Evolutionary conservation across 2,888 invertebrate genomes (phyloP).

Genomic region (Lydus trimaculatus): DNA sequence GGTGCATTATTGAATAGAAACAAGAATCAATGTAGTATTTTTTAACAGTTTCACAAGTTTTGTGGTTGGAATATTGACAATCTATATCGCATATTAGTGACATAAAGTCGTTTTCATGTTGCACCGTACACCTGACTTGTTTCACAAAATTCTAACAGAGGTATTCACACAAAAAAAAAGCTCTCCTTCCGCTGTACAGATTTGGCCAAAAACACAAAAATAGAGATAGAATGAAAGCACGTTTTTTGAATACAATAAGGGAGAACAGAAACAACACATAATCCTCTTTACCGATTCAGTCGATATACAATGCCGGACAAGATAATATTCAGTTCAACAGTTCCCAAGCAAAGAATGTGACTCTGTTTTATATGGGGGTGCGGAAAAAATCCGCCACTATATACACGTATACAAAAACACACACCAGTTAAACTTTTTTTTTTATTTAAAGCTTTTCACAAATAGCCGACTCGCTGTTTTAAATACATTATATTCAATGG

Average conservation of each 20-base stretch:
- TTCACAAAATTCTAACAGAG: background rate
- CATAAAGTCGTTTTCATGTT: background rate
- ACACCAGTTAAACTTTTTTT: background rate
- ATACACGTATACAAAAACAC: background rate
- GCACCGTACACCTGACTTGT: background rate
- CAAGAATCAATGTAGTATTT: background rate
- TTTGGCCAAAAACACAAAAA: background rate
- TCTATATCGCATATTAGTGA: background rate
- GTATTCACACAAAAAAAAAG: background rate
- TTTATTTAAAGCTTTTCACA: conserved; percentile 18
- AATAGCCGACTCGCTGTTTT: conserved; percentile 44
- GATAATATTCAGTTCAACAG: conserved; percentile 41
- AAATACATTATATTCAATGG: conserved; percentile 59
- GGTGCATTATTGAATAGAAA: background rate
- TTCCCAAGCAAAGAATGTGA: conserved; percentile 19
- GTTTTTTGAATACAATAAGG: conserved; percentile 8
- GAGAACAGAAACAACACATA: conserved; percentile 32
- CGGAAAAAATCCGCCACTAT: conserved; percentile 17
- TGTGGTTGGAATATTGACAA: background rate
- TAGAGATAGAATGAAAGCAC: background rate
- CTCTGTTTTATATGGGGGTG: conserved; percentile 15
- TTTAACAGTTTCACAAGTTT: too few species aligned
- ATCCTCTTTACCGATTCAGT: conserved; percentile 40
- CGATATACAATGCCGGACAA: conserved; percentile 42
- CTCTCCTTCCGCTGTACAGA: background rate